phyloP scores from a whole-genome alignment of 1,140 invertebrate genomes.

The Zaprionus lachaisei region DNA sequence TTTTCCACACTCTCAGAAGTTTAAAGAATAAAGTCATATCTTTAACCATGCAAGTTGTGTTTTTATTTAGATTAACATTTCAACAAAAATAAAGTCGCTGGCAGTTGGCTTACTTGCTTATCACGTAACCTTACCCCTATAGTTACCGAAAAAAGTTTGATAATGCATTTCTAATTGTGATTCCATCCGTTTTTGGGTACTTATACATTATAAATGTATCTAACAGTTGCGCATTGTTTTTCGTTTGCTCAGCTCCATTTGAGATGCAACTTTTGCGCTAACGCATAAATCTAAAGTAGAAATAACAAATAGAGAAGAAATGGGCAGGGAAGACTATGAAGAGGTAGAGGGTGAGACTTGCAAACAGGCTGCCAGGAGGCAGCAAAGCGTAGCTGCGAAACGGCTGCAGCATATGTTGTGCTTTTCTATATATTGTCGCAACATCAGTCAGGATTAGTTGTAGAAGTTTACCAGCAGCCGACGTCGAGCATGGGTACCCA shows the following conservation, averaged over 20 bases:
- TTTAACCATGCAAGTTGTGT: neutral
- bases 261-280: conserved; percentile 77
- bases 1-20: neutral
- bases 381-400: conserved; percentile 76
- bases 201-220: neutral
- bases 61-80: neutral
- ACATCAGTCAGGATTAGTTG: conserved; percentile 82
- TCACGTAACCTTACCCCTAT: no score
- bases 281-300: conserved; percentile 73
- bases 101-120: no score
- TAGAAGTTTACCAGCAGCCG: conserved; percentile 64
- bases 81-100: neutral
- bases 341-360: neutral
- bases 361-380: conserved; percentile 33
- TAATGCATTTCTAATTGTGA: neutral
- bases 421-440: conserved; percentile 80
- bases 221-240: conserved; percentile 41
- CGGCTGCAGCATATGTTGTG: conserved; percentile 73
- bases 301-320: conserved; percentile 63
- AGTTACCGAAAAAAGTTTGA: no score
- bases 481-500: neutral
- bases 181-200: neutral
- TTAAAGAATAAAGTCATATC: no score
- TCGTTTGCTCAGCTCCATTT: conserved; percentile 64
- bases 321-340: neutral